phyloP scores from a whole-genome alignment of 2,797 vertebrate species.

The Buphagus erythrorhynchus region DNA sequence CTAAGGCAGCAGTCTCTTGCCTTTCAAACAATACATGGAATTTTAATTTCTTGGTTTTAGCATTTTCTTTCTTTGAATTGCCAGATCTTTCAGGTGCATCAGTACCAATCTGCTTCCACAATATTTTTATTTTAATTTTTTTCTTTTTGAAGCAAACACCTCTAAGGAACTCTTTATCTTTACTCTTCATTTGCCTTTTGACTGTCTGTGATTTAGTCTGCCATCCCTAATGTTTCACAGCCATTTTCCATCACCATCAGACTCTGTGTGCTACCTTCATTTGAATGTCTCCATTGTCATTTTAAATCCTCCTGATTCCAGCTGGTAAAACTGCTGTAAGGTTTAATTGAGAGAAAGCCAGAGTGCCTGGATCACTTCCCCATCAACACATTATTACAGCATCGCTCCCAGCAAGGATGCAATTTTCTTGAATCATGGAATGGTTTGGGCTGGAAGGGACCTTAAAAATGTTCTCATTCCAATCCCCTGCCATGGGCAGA shows the following conservation, averaged over 20 bases:
- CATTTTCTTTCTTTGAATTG: background rate
- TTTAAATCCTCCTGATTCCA: background rate
- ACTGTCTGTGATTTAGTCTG: background rate
- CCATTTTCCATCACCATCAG: background rate
- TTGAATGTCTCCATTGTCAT: background rate
- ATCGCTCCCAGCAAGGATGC: background rate
- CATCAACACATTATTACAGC: background rate
- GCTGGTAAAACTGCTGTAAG: background rate
- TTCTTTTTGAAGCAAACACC: background rate
- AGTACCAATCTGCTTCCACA: background rate
- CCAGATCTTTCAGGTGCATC: background rate
- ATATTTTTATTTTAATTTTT: background rate
- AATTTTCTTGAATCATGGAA: background rate
- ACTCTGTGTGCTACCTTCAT: background rate
- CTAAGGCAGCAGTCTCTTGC: background rate
- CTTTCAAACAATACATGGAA: background rate
- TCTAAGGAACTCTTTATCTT: background rate
- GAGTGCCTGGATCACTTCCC: background rate
- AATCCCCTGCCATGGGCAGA: background rate
- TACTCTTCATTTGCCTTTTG: background rate
- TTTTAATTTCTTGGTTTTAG: background rate
- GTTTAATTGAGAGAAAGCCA: background rate
- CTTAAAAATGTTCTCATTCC: background rate
- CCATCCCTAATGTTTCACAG: background rate
- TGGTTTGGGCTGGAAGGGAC: background rate